These are phyloP conservation scores for Neodontobutis hainanensis DNA, from an alignment of 2,113 vertebrate genomes.

Conservation along the genomic window DNA sequence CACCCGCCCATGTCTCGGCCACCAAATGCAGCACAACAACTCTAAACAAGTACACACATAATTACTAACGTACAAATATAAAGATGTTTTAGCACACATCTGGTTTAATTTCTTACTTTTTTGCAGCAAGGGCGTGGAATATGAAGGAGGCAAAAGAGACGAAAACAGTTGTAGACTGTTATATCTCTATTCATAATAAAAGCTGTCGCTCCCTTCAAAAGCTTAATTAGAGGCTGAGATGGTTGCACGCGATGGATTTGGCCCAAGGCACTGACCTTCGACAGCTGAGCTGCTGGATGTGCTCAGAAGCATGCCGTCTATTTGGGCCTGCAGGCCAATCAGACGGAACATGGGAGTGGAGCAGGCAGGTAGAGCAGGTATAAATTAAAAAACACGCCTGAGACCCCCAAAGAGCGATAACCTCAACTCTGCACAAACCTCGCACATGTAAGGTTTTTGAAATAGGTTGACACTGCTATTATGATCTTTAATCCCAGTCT, in stretches of 20 bases:
- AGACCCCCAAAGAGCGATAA: slow-evolving; percentile 40
- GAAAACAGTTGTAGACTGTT: slow-evolving; percentile 21
- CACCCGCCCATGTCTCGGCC: not conserved
- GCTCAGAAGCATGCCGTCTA: slow-evolving; percentile 40
- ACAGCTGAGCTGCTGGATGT: slow-evolving; percentile 52
- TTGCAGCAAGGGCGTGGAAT: slow-evolving; percentile 21
- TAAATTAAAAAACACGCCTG: slow-evolving; percentile 35
- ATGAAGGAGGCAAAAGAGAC: slow-evolving; percentile 5
- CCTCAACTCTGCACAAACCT: slow-evolving; percentile 1
- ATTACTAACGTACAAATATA: not conserved
- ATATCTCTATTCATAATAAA: slow-evolving; percentile 66
- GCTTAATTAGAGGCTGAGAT: slow-evolving; percentile 76
- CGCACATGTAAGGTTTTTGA: too few relatives aligned
- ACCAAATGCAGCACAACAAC: slow-evolving; percentile 10
- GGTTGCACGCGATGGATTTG: slow-evolving; percentile 71
- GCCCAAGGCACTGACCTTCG: slow-evolving; percentile 56
- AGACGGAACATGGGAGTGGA: slow-evolving; percentile 18
- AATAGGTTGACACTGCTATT: not conserved
- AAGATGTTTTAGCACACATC: not conserved
- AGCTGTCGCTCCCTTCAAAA: slow-evolving; percentile 64
- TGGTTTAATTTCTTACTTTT: slow-evolving; percentile 7
- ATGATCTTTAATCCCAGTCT: too few relatives aligned
- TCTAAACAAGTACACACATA: slow-evolving; percentile 9
- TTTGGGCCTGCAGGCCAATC: slow-evolving; percentile 55
- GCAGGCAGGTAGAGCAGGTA: slow-evolving; percentile 35